Base-by-base conservation (phyloP, 1,140 invertebrate species). In the Agrilus planipennis region DNA sequence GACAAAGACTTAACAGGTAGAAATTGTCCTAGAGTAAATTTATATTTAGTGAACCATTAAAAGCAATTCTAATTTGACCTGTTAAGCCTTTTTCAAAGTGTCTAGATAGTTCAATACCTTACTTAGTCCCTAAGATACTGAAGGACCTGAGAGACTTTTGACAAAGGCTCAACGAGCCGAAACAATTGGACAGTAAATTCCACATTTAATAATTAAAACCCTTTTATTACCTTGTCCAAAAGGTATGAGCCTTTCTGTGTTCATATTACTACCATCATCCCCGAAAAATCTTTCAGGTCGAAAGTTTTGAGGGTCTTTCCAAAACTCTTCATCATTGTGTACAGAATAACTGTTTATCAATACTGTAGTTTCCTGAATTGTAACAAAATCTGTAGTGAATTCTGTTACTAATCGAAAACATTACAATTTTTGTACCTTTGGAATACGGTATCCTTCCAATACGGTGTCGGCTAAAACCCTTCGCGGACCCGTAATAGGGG, bases 241-340 rank as follows among this genome's bases (percentile, higher is more conserved):
- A 15, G 79, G 73, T 40, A 79, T 67, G n/a, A 75, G 67, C 42
- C 76, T 73, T 27, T 75, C 69, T 21, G 68, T 65, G 28, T 67
- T 60, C 0, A 67, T 31, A 15, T 73, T 60, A 42, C 73, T 65
- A n/a, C 77, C 77, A 21, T 70, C 58, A 34, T 67, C 57, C 23
- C 79, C 68, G 11, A 81, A 55, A 59, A 87, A 87, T 49, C 84
- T 59, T 51, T 85, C 75, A 1, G 84, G 84, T 22, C 68, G 58
- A 54, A 89, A 89, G 9, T 51, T 48, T 21, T 75, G 53, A 0
- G 84, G 81, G 49, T 83, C 72, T 4, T 72, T 70, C 82, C 82
- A 88, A 45, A 75, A 64, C 2, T 57, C 49, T 28, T 62, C 47
- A 48, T 86, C 80, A 49, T 79, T 77, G 50, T 84, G 75, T 1